Conservation (phyloP, 2,888 invertebrate genomes). For the Cataglyphis cursor region DNA sequence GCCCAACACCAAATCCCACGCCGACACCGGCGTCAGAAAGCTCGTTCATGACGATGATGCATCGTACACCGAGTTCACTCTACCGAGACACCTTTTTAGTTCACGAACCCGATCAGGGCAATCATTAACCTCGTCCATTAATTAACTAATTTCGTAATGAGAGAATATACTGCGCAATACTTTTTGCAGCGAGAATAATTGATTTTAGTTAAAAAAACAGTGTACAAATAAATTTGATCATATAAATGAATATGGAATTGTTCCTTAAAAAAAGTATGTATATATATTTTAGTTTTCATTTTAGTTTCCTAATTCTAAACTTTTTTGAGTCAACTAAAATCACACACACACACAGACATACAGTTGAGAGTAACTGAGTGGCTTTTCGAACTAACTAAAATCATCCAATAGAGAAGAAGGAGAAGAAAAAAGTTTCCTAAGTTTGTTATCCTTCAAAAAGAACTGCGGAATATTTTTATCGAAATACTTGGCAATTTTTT, state of each 20-base stretch:
- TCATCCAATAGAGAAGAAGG: not conserved
- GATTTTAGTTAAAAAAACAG: not conserved
- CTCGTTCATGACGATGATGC: constrained; percentile 81
- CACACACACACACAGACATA: too few relatives aligned
- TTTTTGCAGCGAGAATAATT: not conserved
- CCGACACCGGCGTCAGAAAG: constrained; percentile 82
- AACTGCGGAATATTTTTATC: not conserved
- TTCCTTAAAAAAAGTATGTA: constrained; percentile 7
- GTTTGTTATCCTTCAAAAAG: not conserved
- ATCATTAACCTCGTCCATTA: constrained; percentile 16
- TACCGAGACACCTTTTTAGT: constrained; percentile 79
- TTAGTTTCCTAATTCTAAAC: not conserved
- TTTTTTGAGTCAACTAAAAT: not conserved
- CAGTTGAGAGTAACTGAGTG: not conserved
- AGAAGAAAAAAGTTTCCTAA: not conserved
- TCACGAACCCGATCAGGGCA: constrained; percentile 72
- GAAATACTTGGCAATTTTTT: constrained; percentile 6
- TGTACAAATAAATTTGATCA: constrained; percentile 27
- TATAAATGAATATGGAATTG: not conserved
- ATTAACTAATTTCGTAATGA: not conserved
- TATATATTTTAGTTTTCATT: not conserved
- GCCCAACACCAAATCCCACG: constrained; percentile 76
- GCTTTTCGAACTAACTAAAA: not conserved
- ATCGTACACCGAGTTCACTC: constrained; percentile 77
- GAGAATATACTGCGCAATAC: not conserved